Percentiles rank a stretch among this genome's conserved stretches.
Evolutionary conservation across 2,888 invertebrate species (phyloP).

Genomic region (Diplolepis rosae): DNA sequence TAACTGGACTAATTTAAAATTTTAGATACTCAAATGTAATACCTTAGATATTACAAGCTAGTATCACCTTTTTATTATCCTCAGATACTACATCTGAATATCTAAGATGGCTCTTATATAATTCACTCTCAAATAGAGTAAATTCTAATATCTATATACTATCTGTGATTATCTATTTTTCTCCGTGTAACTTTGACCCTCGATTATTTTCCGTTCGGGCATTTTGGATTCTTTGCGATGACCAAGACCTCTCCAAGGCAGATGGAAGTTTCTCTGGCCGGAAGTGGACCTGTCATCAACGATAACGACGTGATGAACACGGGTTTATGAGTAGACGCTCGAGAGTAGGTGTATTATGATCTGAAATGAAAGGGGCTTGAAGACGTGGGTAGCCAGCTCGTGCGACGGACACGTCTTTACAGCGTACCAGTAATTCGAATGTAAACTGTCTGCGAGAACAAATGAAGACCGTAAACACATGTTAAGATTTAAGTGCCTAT

Average conservation of each 20-base stretch:
- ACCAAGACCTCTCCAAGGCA: constrained; percentile 19
- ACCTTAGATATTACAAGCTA: too few relatives aligned
- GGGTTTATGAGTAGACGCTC: constrained; percentile 23
- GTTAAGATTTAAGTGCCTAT: constrained; percentile 28
- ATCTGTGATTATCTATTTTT: too few relatives aligned
- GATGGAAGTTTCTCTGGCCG: constrained; percentile 41
- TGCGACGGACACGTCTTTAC: constrained; percentile 41
- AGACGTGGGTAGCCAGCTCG: constrained; percentile 60
- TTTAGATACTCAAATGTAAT: too few relatives aligned
- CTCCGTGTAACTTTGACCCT: too few relatives aligned
- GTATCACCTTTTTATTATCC: too few relatives aligned
- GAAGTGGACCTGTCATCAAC: constrained; percentile 65
- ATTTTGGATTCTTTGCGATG: neutral
- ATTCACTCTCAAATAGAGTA: too few relatives aligned
- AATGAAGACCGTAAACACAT: constrained; percentile 64
- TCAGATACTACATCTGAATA: too few relatives aligned
- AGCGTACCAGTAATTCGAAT: constrained; percentile 45
- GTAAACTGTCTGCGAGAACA: constrained; percentile 52
- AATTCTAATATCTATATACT: too few relatives aligned
- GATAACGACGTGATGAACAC: constrained; percentile 61
- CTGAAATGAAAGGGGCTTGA: constrained; percentile 56
- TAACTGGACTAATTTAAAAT: too few relatives aligned
- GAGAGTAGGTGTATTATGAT: constrained; percentile 62
- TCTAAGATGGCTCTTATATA: too few relatives aligned
- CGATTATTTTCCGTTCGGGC: too few relatives aligned